These are phyloP conservation scores for Neomonachus schauinslandi DNA, from an alignment of 2,113 vertebrate species.

Conservation along the genomic window DNA sequence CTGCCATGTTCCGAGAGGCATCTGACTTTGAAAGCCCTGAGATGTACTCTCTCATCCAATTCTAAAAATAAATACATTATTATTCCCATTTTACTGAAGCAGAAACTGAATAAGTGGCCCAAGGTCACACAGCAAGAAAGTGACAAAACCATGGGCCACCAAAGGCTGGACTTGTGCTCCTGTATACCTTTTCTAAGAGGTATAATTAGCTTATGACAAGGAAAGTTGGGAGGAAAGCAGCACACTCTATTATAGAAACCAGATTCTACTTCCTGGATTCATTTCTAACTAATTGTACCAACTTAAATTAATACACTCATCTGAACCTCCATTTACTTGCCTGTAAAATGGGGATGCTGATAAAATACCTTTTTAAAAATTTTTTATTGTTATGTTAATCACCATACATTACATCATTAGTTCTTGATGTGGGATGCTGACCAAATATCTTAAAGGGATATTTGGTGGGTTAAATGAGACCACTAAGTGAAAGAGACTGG, in stretches of 20 bases:
- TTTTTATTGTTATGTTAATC: no score
- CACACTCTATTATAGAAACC: not conserved
- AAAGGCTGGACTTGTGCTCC: not conserved
- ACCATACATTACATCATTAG: no score
- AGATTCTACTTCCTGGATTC: not conserved
- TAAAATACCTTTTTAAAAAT: not conserved
- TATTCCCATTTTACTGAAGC: slow-evolving; percentile 2
- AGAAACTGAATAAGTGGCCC: not conserved
- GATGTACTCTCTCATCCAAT: not conserved
- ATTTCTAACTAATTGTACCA: not conserved
- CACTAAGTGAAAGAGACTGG: not conserved
- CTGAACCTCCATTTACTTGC: not conserved
- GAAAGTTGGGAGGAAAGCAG: not conserved
- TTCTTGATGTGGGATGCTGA: not conserved
- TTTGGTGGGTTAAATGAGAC: not conserved
- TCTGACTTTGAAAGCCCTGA: slow-evolving; percentile 10
- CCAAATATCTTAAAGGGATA: not conserved
- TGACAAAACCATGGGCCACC: not conserved
- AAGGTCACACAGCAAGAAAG: not conserved
- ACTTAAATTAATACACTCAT: not conserved
- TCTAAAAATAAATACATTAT: slow-evolving; percentile 8
- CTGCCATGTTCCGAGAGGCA: not conserved
- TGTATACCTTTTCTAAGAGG: not conserved
- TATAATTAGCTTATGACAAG: not conserved
- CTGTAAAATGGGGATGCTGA: not conserved